Conservation (phyloP, 2,797 vertebrate species). For the Sebastes elongatus region DNA sequence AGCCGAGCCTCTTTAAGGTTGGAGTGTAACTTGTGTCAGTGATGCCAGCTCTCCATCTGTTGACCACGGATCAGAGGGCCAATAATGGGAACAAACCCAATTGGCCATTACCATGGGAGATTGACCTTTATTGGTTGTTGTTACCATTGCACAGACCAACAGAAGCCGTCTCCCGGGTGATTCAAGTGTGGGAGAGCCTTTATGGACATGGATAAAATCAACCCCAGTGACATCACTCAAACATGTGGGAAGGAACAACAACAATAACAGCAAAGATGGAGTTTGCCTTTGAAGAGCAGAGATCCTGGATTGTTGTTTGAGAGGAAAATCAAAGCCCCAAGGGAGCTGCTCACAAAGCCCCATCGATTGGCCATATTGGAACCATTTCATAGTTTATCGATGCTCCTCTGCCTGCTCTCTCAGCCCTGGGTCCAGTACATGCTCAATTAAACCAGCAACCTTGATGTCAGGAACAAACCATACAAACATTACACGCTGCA, state of each 20-base stretch:
- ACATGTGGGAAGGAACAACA: slow-evolving; percentile 66
- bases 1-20: slow-evolving; percentile 46
- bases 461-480: slow-evolving; percentile 75
- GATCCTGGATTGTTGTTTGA: slow-evolving; percentile 80
- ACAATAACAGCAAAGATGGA: slow-evolving; percentile 75
- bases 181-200: slow-evolving; percentile 79
- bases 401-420: slow-evolving; percentile 74
- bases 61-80: slow-evolving; percentile 75
- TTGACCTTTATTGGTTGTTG: slow-evolving; percentile 81
- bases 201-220: slow-evolving; percentile 78
- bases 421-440: slow-evolving; percentile 63
- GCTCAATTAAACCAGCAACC: slow-evolving; percentile 82
- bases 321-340: slow-evolving; percentile 78
- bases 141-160: slow-evolving; percentile 69
- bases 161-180: slow-evolving; percentile 72
- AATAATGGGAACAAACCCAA: slow-evolving; percentile 80
- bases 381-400: slow-evolving; percentile 84
- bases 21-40: slow-evolving; percentile 54
- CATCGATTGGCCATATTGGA: slow-evolving; percentile 79
- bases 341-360: slow-evolving; percentile 78
- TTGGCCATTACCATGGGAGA: slow-evolving; percentile 78
- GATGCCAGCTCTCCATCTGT: slow-evolving; percentile 74
- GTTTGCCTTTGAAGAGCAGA: slow-evolving; percentile 79
- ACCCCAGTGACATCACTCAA: slow-evolving; percentile 78
- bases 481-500: slow-evolving; percentile 52